Percentiles rank a stretch among this genome's conserved stretches.
These are phyloP conservation scores for Corynorhinus townsendii DNA, from an alignment of 2,113 vertebrate genomes.

Conservation along the genomic window DNA sequence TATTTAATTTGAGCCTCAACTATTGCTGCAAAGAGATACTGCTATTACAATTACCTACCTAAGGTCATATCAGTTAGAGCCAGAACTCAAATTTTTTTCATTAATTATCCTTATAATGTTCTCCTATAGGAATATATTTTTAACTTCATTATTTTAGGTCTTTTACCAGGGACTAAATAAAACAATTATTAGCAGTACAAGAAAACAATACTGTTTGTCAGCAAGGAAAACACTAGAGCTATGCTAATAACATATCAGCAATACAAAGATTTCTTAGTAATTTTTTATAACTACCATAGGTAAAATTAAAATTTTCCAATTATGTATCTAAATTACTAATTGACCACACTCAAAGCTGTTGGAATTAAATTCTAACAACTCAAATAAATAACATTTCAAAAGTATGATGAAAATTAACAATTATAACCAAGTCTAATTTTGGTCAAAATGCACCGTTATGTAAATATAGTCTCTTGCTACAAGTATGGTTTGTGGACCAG, in stretches of 20 bases:
- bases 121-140: not conserved
- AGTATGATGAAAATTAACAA: not conserved
- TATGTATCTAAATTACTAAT: not conserved
- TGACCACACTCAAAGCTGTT: not conserved
- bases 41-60: not conserved
- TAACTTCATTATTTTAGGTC: not conserved
- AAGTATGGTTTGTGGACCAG: not conserved
- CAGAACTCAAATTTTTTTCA: not conserved
- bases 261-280: not conserved
- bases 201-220: not conserved
- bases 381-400: not conserved
- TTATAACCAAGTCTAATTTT: not conserved
- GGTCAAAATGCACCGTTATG: not conserved
- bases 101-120: not conserved
- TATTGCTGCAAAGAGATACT: not conserved
- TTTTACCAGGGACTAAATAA: not conserved
- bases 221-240: not conserved
- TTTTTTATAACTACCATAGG: not conserved
- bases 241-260: not conserved
- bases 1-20: not conserved
- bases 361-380: not conserved
- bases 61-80: not conserved
- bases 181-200: not conserved
- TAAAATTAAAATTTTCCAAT: not conserved
- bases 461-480: not conserved